Evolutionary conservation across 2,797 vertebrate genomes (phyloP).

Genomic region (Sitta carolinensis): DNA sequence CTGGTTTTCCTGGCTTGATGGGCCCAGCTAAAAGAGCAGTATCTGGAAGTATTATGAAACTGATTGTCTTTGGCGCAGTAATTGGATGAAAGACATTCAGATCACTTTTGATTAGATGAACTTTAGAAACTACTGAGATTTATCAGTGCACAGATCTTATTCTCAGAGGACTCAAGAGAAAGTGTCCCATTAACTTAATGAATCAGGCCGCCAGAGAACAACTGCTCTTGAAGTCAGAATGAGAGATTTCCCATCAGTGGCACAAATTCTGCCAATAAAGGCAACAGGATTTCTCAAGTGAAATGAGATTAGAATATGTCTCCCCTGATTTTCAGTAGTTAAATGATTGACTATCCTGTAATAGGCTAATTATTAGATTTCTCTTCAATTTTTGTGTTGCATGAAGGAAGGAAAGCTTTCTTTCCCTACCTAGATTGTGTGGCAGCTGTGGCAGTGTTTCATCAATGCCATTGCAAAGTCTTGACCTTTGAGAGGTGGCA

Average conservation of each 20-base stretch:
- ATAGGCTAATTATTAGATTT: slow-evolving; percentile 64
- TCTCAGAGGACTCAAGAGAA: slow-evolving; percentile 46
- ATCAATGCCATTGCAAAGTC: background rate
- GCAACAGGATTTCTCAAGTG: slow-evolving; percentile 53
- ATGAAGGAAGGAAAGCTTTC: background rate
- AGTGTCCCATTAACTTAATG: slow-evolving; percentile 68
- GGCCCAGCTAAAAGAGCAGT: background rate
- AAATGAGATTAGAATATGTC: slow-evolving; percentile 55
- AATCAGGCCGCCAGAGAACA: slow-evolving; percentile 59
- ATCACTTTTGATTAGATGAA: slow-evolving; percentile 68
- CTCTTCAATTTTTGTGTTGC: slow-evolving; percentile 29
- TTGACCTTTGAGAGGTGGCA: slow-evolving; percentile 35
- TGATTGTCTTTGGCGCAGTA: slow-evolving; percentile 18
- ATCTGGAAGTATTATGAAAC: background rate
- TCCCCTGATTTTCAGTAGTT: slow-evolving; percentile 55
- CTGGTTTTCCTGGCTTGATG: background rate
- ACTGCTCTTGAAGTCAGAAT: slow-evolving; percentile 48
- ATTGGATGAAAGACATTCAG: slow-evolving; percentile 63
- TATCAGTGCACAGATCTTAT: slow-evolving; percentile 36
- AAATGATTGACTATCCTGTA: slow-evolving; percentile 58
- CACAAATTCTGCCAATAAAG: slow-evolving; percentile 46
- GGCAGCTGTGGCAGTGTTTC: background rate
- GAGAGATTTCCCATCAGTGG: slow-evolving; percentile 61
- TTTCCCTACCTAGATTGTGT: background rate
- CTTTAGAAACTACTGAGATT: slow-evolving; percentile 60